A percentile compares a stretch with the other conserved stretches of the same genome.
These are phyloP conservation scores for Orthonevra nobilis DNA, from an alignment of 2,888 invertebrate genomes.

Conservation along the genomic window DNA sequence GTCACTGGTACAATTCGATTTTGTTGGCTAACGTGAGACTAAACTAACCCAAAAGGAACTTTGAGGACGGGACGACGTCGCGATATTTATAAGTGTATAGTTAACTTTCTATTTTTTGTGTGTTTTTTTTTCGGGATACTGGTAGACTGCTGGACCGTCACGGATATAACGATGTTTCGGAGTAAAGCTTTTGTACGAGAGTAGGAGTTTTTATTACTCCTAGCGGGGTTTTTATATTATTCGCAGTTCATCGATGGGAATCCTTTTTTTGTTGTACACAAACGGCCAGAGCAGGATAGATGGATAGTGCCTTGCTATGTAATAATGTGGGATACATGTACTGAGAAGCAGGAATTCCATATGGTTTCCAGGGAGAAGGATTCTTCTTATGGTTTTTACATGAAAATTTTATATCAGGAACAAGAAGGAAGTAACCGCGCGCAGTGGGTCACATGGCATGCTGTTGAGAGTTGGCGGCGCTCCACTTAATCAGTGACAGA, in stretches of 20 bases:
- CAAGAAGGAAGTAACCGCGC: constrained; percentile 10
- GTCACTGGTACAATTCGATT: constrained; percentile 67
- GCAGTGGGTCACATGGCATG: constrained; percentile 10
- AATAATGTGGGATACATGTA: constrained; percentile 24
- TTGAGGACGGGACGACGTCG: constrained; percentile 35
- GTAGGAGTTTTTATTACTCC: constrained; percentile 77
- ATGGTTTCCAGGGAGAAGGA: constrained; percentile 43
- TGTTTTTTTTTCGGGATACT: constrained; percentile 25
- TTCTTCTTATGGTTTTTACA: constrained; percentile 13
- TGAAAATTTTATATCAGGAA: constrained; percentile 2
- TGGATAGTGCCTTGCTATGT: constrained; percentile 10
- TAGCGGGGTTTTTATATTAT: constrained; percentile 77
- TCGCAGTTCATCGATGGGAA: constrained; percentile 61
- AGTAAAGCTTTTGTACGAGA: constrained; percentile 75
- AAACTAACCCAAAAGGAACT: constrained; percentile 61
- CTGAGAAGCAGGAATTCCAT: constrained; percentile 31
- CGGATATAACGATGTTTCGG: constrained; percentile 71
- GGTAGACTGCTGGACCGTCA: constrained; percentile 50
- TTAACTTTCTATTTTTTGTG: background rate
- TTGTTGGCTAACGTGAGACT: constrained; percentile 58
- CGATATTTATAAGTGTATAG: background rate
- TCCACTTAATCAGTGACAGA: background rate
- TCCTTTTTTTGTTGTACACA: constrained; percentile 31
- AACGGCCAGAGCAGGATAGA: constrained; percentile 21
- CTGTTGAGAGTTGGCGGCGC: constrained; percentile 16